A percentile compares a stretch with the other conserved stretches of the same genome.
Conservation (phyloP, 2,888 invertebrate genomes). For the Dascillus cervinus region DNA sequence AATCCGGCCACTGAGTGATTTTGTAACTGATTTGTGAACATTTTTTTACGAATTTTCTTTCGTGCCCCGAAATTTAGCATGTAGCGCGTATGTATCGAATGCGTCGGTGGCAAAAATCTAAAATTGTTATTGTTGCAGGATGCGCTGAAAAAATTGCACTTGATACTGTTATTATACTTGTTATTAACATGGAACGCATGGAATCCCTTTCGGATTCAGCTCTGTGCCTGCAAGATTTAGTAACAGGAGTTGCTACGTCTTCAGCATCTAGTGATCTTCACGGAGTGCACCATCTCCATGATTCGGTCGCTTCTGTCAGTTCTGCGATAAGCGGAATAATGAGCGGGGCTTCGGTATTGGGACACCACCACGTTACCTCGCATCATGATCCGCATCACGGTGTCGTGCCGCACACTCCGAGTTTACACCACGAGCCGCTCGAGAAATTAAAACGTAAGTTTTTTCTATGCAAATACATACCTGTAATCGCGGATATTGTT, state of each 20-base stretch:
- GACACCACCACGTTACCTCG: constrained; percentile 44
- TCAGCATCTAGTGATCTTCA: constrained; percentile 46
- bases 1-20: constrained; percentile 36
- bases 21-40: constrained; percentile 42
- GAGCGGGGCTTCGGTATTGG: constrained; percentile 45
- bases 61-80: too few relatives aligned
- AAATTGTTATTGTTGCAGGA: too few relatives aligned
- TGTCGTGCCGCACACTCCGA: constrained; percentile 51
- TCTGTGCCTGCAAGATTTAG: constrained; percentile 67
- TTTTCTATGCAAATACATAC: too few relatives aligned
- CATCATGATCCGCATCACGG: constrained; percentile 49
- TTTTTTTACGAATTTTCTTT: constrained; percentile 17
- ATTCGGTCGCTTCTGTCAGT: constrained; percentile 42
- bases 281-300: constrained; percentile 48
- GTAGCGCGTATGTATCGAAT: too few relatives aligned
- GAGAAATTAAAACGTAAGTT: constrained; percentile 76
- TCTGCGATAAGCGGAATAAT: constrained; percentile 50
- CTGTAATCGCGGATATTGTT: too few relatives aligned
- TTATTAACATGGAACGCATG: constrained; percentile 55
- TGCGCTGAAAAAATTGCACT: too few relatives aligned
- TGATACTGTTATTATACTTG: too few relatives aligned
- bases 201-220: constrained; percentile 63
- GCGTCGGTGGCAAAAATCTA: too few relatives aligned
- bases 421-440: constrained; percentile 60
- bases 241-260: constrained; percentile 49